Evolutionary conservation across 1,140 invertebrate species (phyloP).

Genomic region (Drosophila eugracilis): DNA sequence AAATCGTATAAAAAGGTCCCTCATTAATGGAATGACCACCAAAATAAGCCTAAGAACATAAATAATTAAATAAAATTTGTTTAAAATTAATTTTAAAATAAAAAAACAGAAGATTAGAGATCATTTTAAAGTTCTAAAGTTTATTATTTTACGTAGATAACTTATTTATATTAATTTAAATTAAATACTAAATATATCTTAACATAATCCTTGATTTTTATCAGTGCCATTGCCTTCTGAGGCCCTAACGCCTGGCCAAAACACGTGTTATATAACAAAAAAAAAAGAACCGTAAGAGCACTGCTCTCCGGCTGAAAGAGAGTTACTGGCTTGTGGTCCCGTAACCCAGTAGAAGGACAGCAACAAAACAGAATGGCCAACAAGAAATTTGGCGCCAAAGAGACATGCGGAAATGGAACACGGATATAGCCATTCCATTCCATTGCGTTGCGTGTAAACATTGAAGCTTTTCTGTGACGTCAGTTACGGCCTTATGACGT

Average conservation of each 20-base stretch:
- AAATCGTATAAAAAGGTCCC: too few relatives aligned
- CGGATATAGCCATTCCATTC: constrained; percentile 48
- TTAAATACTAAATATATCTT: neutral
- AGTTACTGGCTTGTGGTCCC: constrained; percentile 22
- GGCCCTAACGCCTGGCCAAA: constrained; percentile 1
- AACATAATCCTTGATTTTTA: neutral
- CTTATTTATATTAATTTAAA: too few relatives aligned
- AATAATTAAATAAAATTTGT: too few relatives aligned
- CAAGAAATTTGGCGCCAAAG: constrained; percentile 73
- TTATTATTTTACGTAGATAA: too few relatives aligned
- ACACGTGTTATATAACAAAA: constrained; percentile 69
- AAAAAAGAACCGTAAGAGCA: constrained; percentile 32
- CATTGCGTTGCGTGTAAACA: constrained; percentile 67
- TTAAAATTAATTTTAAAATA: too few relatives aligned
- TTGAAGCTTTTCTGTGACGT: constrained; percentile 77
- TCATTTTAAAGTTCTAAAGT: too few relatives aligned
- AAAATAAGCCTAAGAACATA: too few relatives aligned
- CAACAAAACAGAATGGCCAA: constrained; percentile 68
- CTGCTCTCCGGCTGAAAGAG: constrained; percentile 22
- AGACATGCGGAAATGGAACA: constrained; percentile 47
- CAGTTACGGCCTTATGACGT: constrained; percentile 66
- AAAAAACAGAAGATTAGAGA: too few relatives aligned
- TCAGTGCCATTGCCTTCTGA: constrained; percentile 24
- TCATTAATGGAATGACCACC: too few relatives aligned
- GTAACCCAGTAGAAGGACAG: constrained; percentile 64